Evolutionary conservation across 2,888 invertebrate species (phyloP).

Genomic region (Schizotus pectinicornis): DNA sequence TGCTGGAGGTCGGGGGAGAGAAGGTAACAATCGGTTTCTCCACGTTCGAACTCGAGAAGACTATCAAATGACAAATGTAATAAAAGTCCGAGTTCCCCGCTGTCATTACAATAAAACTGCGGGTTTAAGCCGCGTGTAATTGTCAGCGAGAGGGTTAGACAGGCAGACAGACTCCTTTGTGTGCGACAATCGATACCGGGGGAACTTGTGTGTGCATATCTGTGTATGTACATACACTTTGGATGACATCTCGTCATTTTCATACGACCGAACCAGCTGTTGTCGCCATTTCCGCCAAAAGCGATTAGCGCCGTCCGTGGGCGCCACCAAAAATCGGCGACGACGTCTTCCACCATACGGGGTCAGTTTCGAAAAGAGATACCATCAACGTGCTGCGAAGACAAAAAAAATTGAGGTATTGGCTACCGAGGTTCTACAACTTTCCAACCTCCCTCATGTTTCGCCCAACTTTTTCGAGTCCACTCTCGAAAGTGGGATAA

Average conservation of each 20-base stretch:
- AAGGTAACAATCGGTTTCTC: conserved; percentile 41
- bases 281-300: not conserved
- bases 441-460: no score
- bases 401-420: no score
- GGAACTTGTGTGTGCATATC: conserved; percentile 22
- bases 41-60: conserved; percentile 41
- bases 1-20: conserved; percentile 24
- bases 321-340: no score
- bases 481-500: no score
- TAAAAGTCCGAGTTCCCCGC: conserved; percentile 50
- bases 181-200: conserved; percentile 28
- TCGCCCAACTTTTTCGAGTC: no score
- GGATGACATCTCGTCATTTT: conserved; percentile 22
- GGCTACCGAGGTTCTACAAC: no score
- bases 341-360: no score
- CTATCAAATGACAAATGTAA: conserved; percentile 56
- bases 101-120: conserved; percentile 55
- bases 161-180: conserved; percentile 30
- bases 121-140: conserved; percentile 55
- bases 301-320: no score
- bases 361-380: no score
- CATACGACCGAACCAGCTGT: conserved; percentile 9
- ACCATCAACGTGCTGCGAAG: no score
- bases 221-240: conserved; percentile 24
- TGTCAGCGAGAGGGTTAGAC: conserved; percentile 42